Evolutionary conservation across 2,888 invertebrate genomes (phyloP).

Genomic region (Rhabditoides inermis): DNA sequence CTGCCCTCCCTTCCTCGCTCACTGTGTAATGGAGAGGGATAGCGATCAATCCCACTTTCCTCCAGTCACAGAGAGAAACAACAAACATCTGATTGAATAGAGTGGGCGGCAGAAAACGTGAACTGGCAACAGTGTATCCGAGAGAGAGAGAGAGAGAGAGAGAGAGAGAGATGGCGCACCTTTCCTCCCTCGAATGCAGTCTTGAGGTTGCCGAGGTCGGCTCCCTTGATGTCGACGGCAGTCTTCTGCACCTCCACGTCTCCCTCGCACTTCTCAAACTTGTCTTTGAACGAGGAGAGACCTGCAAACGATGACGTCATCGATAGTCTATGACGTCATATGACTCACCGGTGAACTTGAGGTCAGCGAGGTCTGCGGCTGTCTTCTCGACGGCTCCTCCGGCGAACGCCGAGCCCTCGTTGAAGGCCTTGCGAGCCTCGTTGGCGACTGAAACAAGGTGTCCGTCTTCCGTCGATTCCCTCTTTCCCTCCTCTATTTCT

Average conservation of each 20-base stretch:
- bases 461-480: too few species aligned
- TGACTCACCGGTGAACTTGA: constrained; percentile 39
- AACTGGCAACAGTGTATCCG: too few species aligned
- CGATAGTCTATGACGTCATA: background rate
- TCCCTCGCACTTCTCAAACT: constrained; percentile 44
- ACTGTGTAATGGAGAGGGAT: too few species aligned
- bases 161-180: too few species aligned
- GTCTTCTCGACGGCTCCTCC: constrained; percentile 37
- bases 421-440: constrained; percentile 48
- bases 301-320: constrained; percentile 24
- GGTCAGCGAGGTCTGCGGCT: constrained; percentile 41
- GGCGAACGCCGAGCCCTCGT: constrained; percentile 45
- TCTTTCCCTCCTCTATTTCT: too few species aligned
- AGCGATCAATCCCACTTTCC: too few species aligned
- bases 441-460: constrained; percentile 35
- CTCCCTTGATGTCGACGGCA: constrained; percentile 31
- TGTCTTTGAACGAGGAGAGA: constrained; percentile 47
- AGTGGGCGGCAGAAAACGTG: background rate
- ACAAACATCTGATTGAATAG: background rate
- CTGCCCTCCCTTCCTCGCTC: background rate
- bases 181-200: constrained; percentile 31
- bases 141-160: too few species aligned
- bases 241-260: constrained; percentile 31
- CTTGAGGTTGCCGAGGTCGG: constrained; percentile 46
- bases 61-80: background rate